Conservation (phyloP, 2,113 vertebrate genomes). For the mouse (Mus musculus) region DNA sequence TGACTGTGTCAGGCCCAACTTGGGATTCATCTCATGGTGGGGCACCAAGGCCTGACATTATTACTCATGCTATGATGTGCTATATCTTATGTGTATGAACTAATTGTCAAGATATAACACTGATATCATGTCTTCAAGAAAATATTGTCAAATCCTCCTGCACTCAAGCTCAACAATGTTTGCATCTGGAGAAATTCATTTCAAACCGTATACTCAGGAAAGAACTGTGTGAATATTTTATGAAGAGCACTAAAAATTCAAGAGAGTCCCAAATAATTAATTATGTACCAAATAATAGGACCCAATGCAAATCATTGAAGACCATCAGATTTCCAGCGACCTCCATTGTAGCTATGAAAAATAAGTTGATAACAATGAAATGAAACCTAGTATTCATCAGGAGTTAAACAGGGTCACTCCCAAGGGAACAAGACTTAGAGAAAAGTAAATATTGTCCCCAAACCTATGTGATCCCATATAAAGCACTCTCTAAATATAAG, state of each 20-base stretch:
- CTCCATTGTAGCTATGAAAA: background rate
- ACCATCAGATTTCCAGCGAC: background rate
- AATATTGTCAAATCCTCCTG: background rate
- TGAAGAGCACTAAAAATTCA: background rate
- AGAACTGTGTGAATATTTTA: background rate
- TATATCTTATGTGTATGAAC: rapidly evolving
- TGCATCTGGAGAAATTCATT: background rate
- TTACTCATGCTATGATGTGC: too few relatives aligned
- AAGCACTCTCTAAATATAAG: background rate
- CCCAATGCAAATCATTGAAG: background rate
- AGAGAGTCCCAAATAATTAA: background rate
- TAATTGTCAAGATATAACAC: background rate
- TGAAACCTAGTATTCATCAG: background rate
- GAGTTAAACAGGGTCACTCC: background rate
- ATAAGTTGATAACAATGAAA: background rate
- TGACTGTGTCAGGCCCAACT: too few relatives aligned
- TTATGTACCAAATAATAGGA: background rate
- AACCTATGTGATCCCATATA: background rate
- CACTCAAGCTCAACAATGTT: background rate
- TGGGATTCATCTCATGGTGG: too few relatives aligned
- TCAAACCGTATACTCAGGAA: background rate
- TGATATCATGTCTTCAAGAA: background rate
- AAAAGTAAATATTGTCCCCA: background rate
- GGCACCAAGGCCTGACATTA: too few relatives aligned
- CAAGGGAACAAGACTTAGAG: background rate